Conservation (phyloP, 1,140 invertebrate genomes). For the Tetramorium simillimum region DNA sequence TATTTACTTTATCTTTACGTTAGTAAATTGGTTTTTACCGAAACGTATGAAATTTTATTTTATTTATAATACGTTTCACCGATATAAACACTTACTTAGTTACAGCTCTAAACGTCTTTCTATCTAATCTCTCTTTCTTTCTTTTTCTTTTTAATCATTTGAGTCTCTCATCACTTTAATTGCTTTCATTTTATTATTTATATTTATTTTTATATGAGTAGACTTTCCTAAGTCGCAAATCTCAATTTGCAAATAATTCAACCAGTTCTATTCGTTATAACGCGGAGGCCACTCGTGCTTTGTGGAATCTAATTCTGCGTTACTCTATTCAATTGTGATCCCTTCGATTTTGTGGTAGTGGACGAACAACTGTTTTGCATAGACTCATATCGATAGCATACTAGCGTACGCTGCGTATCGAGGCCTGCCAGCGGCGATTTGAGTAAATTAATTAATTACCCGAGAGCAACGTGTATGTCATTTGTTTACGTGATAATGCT, state of each 20-base stretch:
- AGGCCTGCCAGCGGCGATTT: conserved; percentile 14
- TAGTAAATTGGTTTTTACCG: not conserved
- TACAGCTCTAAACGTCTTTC: no score
- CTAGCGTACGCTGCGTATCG: not conserved
- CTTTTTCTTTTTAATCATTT: no score
- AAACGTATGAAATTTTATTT: no score
- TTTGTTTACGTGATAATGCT: conserved; percentile 56
- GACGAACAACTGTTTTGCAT: conserved; percentile 14
- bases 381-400: not conserved
- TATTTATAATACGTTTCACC: no score
- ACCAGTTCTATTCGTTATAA: not conserved
- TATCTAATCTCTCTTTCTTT: no score
- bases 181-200: not conserved
- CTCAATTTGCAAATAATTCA: not conserved
- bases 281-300: not conserved
- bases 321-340: conserved; percentile 10
- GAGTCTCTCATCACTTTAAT: not conserved
- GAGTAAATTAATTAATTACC: conserved; percentile 69
- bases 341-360: not conserved
- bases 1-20: not conserved
- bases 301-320: conserved; percentile 19
- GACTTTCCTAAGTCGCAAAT: not conserved
- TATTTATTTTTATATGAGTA: not conserved
- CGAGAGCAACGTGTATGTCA: conserved; percentile 43
- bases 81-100: no score